phyloP scores from a whole-genome alignment of 2,113 vertebrate species.

The Diphyllodes magnificus region DNA sequence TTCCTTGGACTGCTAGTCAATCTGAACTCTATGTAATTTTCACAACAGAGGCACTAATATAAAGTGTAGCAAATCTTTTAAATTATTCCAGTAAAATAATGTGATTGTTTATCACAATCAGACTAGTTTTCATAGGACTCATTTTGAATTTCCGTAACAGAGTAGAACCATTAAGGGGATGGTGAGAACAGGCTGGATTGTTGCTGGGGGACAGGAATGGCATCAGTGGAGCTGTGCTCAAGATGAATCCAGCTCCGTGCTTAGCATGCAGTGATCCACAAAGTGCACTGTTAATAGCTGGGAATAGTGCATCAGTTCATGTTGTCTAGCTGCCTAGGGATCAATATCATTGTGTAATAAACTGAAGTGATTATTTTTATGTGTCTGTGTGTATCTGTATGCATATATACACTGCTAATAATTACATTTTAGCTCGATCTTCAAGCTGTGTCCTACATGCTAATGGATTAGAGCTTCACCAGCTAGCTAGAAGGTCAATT shows the following conservation, averaged over 20 bases:
- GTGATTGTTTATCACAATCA: neutral
- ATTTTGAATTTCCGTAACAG: neutral
- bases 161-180: neutral
- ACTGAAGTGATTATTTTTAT: neutral
- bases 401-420: neutral
- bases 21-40: neutral
- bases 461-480: neutral
- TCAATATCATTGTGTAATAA: neutral
- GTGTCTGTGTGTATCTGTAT: neutral
- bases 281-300: neutral
- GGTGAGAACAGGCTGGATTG: neutral
- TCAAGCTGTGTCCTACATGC: neutral
- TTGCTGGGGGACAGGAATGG: neutral
- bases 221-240: neutral
- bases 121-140: neutral
- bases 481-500: neutral
- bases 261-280: neutral
- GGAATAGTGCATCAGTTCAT: neutral
- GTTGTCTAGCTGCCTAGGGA: neutral
- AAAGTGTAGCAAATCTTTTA: neutral
- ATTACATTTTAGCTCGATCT: neutral
- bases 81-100: neutral
- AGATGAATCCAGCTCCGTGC: neutral
- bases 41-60: neutral
- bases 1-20: neutral